A percentile compares a stretch with the other conserved stretches of the same genome.
phyloP scores from a whole-genome alignment of 1,140 invertebrate species.

The Belonocnema kinseyi region DNA sequence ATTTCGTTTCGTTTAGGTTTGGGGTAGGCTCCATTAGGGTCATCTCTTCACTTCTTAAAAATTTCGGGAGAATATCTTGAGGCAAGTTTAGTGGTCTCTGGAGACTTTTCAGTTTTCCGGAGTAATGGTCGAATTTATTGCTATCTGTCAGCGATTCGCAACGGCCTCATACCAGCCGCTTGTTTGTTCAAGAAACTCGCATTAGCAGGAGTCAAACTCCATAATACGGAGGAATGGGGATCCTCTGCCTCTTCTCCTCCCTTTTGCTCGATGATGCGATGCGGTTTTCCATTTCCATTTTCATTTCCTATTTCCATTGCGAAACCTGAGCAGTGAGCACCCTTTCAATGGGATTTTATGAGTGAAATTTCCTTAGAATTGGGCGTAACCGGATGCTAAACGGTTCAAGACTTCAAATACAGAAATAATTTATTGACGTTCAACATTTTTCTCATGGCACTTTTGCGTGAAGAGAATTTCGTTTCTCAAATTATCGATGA shows the following conservation, averaged over 20 bases:
- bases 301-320: background rate
- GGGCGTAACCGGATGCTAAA: conserved; percentile 18
- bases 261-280: conserved; percentile 12
- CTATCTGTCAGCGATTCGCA: conserved; percentile 16
- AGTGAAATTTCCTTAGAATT: background rate
- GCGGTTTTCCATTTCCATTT: conserved; percentile 8
- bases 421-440: no score
- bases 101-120: no score
- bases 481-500: no score
- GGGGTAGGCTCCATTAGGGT: background rate
- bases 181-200: conserved; percentile 27
- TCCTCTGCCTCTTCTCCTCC: background rate
- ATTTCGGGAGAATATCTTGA: background rate
- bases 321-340: conserved; percentile 3
- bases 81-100: background rate
- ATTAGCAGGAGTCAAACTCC: conserved; percentile 11
- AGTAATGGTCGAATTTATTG: conserved; percentile 11
- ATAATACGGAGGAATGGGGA: no score
- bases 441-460: no score
- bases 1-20: conserved; percentile 28
- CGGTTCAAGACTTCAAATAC: background rate
- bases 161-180: conserved; percentile 22
- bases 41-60: background rate
- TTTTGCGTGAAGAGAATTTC: no score
- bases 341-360: conserved; percentile 11